Evolutionary conservation across 2,888 invertebrate species (phyloP), one percentile per base, ranked within the genome.

Genomic region (Autographa gamma): DNA sequence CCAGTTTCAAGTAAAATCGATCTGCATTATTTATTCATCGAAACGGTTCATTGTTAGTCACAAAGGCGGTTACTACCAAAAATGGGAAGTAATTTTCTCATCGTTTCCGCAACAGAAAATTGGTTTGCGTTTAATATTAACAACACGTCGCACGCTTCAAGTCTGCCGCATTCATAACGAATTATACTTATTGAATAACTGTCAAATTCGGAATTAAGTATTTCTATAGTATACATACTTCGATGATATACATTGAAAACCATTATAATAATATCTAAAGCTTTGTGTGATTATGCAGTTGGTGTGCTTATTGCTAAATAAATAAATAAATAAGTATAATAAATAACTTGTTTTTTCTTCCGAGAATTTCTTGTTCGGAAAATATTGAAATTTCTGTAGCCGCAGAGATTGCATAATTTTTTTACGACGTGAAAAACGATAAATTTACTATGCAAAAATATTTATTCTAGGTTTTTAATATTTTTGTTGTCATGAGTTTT

Each of bases 1-100:
- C 48, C 48, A 48, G 48, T n/a, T n/a, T n/a, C 1, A 13, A n/a
- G n/a, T 14, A 48, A 48, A 48, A 48, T 48, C 48, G n/a, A 48
- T 48, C 6, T 2, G 6, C 48, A n/a, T 48, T 6, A 48, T 48
- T 4, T 48, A 48, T 48, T 48, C n/a, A 48, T 48, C 48, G n/a
- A n/a, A 48, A 48, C 48, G n/a, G 14, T 5, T 48, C 48, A 48
- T 48, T 48, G 48, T 48, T n/a, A 48, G 48, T 48, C 48, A 48
- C 48, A n/a, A 48, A n/a, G 48, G 48, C n/a, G n/a, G 48, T 48
- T 48, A n/a, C 48, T 48, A 48, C n/a, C 48, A 48, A 48, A 48
- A 48, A 48, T 48, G 48, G 48, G 48, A 48, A 48, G 48, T 48
- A 48, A 48, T 48, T 48, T 48, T 48, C 48, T 48, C 48, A 48